Conservation (phyloP, 1,140 invertebrate species). For the Agrilus planipennis region DNA sequence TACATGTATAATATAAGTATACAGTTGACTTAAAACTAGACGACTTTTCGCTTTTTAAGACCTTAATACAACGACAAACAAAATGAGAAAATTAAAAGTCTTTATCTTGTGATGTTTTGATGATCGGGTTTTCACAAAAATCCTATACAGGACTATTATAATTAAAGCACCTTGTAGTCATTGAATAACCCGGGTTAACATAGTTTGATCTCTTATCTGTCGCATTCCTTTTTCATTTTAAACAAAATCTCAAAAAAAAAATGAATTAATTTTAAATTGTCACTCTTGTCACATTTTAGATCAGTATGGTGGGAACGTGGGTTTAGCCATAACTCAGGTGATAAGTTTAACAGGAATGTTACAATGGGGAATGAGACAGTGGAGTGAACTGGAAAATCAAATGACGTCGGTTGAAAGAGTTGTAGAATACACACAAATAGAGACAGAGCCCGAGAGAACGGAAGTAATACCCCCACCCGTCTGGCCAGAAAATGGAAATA, state of each 20-base stretch:
- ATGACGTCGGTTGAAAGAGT: constrained; percentile 73
- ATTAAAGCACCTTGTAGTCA: neutral
- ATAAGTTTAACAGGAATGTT: constrained; percentile 70
- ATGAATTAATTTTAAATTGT: neutral
- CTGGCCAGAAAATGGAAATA: constrained; percentile 20
- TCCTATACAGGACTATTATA: neutral
- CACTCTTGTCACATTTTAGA: constrained; percentile 30
- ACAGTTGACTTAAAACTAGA: neutral
- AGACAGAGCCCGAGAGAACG: constrained; percentile 46
- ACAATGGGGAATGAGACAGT: constrained; percentile 71
- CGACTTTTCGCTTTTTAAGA: neutral
- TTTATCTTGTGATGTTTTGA: neutral
- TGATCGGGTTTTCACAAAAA: neutral
- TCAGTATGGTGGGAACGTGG: constrained; percentile 55
- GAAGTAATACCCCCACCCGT: constrained; percentile 24
- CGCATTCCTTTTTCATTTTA: no score
- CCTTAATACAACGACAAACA: neutral
- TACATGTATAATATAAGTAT: neutral
- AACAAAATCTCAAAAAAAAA: neutral
- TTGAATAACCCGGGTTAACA: no score
- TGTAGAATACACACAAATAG: constrained; percentile 57
- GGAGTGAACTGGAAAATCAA: constrained; percentile 66
- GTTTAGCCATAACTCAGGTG: constrained; percentile 63
- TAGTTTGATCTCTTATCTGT: no score
- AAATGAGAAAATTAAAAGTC: neutral